Evolutionary conservation across 2,113 vertebrate species (phyloP).

Genomic region (Ophthalmolycus amberensis): DNA sequence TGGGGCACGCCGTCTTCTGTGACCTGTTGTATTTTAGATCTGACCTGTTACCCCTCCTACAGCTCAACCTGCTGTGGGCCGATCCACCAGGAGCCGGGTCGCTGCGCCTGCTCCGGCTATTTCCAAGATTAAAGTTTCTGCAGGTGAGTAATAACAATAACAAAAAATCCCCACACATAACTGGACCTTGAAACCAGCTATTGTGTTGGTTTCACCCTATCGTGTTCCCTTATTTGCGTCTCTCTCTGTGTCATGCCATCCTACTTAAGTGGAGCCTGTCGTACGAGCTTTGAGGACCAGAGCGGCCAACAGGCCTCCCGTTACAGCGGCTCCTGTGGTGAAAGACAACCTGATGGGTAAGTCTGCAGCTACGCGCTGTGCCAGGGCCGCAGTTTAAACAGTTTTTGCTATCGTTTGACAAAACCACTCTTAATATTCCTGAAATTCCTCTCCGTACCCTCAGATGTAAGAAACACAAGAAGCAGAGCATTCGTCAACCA

Average conservation of each 20-base stretch:
- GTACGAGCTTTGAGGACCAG: slow-evolving; percentile 54
- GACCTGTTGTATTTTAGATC: neutral
- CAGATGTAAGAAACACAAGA: slow-evolving; percentile 60
- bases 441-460: neutral
- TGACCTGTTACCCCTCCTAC: neutral
- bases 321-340: slow-evolving; percentile 21
- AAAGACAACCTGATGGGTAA: slow-evolving; percentile 58
- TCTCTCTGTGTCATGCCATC: slow-evolving; percentile 37
- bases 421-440: neutral
- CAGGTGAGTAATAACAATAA: slow-evolving; percentile 54
- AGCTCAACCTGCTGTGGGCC: slow-evolving; percentile 52
- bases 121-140: slow-evolving; percentile 42
- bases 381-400: neutral
- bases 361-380: slow-evolving; percentile 54
- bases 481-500: slow-evolving; percentile 55
- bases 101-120: slow-evolving; percentile 15
- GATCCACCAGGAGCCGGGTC: slow-evolving; percentile 32
- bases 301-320: slow-evolving; percentile 61
- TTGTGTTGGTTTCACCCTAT: slow-evolving; percentile 1
- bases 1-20: neutral
- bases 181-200: neutral
- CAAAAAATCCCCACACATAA: neutral
- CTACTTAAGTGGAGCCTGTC: slow-evolving; percentile 30
- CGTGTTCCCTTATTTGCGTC: slow-evolving; percentile 36
- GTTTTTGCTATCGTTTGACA: neutral